A percentile compares a stretch with the other conserved stretches of the same genome.
Evolutionary conservation across 2,888 invertebrate species (phyloP).

Genomic region (Pterobdella sp.): DNA sequence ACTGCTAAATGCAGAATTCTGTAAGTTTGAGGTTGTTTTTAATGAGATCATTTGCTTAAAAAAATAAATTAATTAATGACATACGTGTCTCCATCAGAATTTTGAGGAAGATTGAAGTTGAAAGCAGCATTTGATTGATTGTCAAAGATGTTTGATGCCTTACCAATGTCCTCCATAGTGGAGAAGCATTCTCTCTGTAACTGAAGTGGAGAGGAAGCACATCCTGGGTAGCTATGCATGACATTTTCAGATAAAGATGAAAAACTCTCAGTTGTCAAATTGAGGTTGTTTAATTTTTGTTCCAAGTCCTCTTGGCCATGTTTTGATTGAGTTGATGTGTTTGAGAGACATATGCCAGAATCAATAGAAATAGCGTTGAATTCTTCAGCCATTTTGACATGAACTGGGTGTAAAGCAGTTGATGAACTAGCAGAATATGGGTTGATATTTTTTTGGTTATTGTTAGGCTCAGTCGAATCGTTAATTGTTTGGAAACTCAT

Average conservation of each 20-base stretch:
- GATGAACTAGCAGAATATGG: background rate
- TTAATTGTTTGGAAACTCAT: too few relatives aligned
- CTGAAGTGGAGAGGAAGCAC: background rate
- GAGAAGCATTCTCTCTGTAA: too few relatives aligned
- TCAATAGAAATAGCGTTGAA: background rate
- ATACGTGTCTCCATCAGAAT: slow-evolving; percentile 23
- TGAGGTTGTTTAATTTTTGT: background rate
- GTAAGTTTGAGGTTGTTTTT: background rate
- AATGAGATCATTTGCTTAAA: background rate
- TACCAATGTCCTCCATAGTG: background rate
- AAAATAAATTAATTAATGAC: background rate
- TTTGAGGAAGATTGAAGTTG: slow-evolving; percentile 16
- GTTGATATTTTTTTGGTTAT: too few relatives aligned
- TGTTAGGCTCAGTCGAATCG: background rate
- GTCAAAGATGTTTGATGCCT: background rate
- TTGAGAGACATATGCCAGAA: slow-evolving; percentile 26
- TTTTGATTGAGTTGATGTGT: background rate
- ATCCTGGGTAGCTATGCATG: background rate
- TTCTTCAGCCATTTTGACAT: background rate
- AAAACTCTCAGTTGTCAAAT: background rate
- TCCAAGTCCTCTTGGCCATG: background rate
- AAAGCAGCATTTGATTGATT: background rate
- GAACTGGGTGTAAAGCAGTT: background rate
- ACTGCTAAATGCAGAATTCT: slow-evolving; percentile 22
- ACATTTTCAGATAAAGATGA: background rate